Conservation (phyloP, 2,797 vertebrate genomes). For the Poecilia velifera region DNA sequence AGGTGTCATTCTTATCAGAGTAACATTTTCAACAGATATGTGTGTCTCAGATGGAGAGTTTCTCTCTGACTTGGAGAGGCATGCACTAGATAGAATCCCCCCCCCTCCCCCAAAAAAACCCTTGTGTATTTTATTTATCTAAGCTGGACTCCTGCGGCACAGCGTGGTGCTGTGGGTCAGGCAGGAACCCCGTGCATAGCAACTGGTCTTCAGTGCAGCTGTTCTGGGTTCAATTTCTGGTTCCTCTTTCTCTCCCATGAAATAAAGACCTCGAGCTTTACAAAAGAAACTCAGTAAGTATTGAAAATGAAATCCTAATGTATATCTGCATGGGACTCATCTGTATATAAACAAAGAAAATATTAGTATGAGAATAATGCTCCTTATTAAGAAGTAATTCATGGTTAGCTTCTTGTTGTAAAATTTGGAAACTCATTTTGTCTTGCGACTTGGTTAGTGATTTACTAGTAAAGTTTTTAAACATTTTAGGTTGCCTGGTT, state of each 20-base stretch:
- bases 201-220: not conserved
- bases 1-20: not conserved
- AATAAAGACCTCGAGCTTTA: not conserved
- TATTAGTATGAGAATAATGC: not conserved
- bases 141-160: not conserved
- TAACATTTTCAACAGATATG: not conserved
- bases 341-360: not conserved
- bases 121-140: not conserved
- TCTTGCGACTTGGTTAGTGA: not conserved
- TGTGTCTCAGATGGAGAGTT: not conserved
- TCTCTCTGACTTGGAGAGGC: not conserved
- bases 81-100: not conserved
- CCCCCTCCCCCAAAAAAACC: too few relatives aligned
- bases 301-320: not conserved
- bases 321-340: not conserved
- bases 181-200: not conserved
- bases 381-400: not conserved
- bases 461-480: not conserved
- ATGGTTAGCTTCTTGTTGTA: not conserved
- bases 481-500: not conserved
- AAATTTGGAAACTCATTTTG: not conserved
- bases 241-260: not conserved
- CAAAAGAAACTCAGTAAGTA: not conserved
- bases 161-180: not conserved
- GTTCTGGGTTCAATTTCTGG: not conserved